phyloP scores from a whole-genome alignment of 2,888 invertebrate species.

The Stenoptilia bipunctidactyla region DNA sequence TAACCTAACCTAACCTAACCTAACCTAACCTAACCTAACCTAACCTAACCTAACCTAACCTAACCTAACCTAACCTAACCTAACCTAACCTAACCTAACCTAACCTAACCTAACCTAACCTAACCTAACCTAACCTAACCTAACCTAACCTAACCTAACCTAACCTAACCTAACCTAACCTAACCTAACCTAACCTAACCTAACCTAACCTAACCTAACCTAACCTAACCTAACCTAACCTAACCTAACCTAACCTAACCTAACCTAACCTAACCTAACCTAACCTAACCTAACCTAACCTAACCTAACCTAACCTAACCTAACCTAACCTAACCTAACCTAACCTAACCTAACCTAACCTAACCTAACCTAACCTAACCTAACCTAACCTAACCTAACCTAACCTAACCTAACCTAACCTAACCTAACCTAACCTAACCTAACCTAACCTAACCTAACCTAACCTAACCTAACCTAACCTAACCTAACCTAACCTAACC shows the following conservation, averaged over 20 bases:
- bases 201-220: conserved; percentile 16
- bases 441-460: neutral
- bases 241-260: conserved; percentile 16
- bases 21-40: conserved; percentile 15
- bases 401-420: neutral
- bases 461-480: neutral
- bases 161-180: conserved; percentile 15
- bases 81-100: conserved; percentile 19
- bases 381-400: neutral
- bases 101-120: conserved; percentile 18
- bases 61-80: conserved; percentile 17
- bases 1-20: conserved; percentile 15
- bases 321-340: conserved; percentile 15
- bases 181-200: conserved; percentile 13
- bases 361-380: neutral
- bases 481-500: neutral
- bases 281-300: conserved; percentile 15
- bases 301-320: conserved; percentile 15
- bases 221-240: conserved; percentile 13
- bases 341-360: conserved; percentile 12
- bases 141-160: conserved; percentile 17
- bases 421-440: neutral
- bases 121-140: conserved; percentile 17
- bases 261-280: conserved; percentile 16
- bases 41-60: conserved; percentile 16